Base-by-base conservation (phyloP, 1,140 invertebrate species). In the Bombyx mandarina region DNA sequence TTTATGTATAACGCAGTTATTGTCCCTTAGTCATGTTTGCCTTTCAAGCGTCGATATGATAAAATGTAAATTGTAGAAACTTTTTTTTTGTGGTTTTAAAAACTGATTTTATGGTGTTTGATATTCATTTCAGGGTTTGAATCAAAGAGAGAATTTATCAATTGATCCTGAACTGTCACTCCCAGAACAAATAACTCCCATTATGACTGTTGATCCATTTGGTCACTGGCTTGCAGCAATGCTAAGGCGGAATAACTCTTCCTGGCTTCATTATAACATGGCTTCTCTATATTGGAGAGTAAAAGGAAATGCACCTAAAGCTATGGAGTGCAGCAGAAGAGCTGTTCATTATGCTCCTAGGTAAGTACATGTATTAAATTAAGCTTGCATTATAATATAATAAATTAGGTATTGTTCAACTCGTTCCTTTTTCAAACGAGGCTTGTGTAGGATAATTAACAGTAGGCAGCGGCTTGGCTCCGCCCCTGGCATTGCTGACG, bases 231-330 rank as follows among this genome's bases (percentile, higher is more conserved):
- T 93, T 56, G 90, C 91, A 35, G 87, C 90, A 58, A 91, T 91
- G 12, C 85, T 96, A 8, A 74, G 85, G 57, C 89, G 90, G 75
- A 96, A 97, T 79, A 91, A 88, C 49, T 92, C 92, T 1, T 96
- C 94, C 0, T 97, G 95, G 95, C 88, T 96, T 18, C 91, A 96
- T 73, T 93, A 96, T 71, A 95, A 96, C 76, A 88, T 97, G 71
- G 95, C 94, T 49, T 92, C 94, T 10, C 91, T 96, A 57, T 97
- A 94, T 88, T 97, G 95, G 95, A 89, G 95, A 54, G 92, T 94
- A 2, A 91, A 91, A 72, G 96, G 95, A 42, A 90, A 95, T 76
- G 91, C 94, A 7, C 89, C 91, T 43, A 91, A 94, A 75, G 95
- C 95, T 8, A 84, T 97, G 53, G 94, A 97, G 74, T 97, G 96